These are phyloP conservation scores for Watsonalla binaria DNA, from an alignment of 2,888 invertebrate species.

Conservation along the genomic window DNA sequence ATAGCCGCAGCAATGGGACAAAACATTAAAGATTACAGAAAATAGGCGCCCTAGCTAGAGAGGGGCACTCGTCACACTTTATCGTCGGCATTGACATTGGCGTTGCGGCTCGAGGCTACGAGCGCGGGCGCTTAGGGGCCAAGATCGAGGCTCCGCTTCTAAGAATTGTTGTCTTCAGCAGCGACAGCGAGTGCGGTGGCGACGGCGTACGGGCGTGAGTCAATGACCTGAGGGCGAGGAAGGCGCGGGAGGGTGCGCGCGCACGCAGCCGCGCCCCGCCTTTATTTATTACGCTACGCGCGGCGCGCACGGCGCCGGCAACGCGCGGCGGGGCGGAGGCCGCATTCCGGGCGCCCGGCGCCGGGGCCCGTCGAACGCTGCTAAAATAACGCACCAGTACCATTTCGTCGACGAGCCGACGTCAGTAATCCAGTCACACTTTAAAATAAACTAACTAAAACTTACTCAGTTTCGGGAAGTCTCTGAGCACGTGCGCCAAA, in stretches of 20 bases:
- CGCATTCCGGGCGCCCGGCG: constrained; percentile 65
- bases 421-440: constrained; percentile 57
- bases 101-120: constrained; percentile 28
- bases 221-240: constrained; percentile 71
- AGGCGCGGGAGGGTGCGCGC: constrained; percentile 75
- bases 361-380: constrained; percentile 46
- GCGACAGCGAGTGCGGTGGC: constrained; percentile 36
- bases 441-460: constrained; percentile 68
- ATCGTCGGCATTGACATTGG: constrained; percentile 71
- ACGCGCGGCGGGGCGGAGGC: constrained; percentile 70
- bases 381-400: constrained; percentile 66
- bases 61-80: constrained; percentile 19
- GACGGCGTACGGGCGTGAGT: constrained; percentile 53
- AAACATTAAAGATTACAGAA: constrained; percentile 6
- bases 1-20: constrained; percentile 37
- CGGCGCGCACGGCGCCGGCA: constrained; percentile 61
- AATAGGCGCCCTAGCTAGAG: neutral
- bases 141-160: constrained; percentile 55
- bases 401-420: constrained; percentile 38
- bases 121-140: constrained; percentile 36
- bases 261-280: constrained; percentile 77
- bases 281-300: constrained; percentile 78
- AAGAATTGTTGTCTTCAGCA: constrained; percentile 60
- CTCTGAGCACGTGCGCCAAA: constrained; percentile 62
- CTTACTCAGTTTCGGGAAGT: constrained; percentile 57